phyloP scores from a whole-genome alignment of 92 coral and sea anemone species.

The Epizoanthus rinbou region DNA sequence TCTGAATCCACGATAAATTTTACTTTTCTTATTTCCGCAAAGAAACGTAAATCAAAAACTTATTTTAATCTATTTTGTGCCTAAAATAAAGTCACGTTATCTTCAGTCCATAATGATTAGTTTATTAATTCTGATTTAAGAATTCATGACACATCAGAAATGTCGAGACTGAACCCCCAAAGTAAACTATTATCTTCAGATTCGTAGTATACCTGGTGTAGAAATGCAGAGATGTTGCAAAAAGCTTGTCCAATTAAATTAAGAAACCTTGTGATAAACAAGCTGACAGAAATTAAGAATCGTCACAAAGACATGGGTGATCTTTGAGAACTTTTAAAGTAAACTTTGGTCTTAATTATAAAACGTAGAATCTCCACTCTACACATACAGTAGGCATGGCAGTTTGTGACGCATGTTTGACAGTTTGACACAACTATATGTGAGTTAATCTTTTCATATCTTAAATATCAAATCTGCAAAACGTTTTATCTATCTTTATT shows the following conservation, averaged over 20 bases:
- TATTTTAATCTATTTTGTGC: too few relatives aligned
- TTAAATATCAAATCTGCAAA: not conserved
- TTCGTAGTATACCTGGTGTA: not conserved
- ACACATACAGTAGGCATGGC: not conserved
- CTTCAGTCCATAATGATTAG: not conserved
- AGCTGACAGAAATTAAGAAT: not conserved
- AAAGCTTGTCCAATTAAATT: not conserved
- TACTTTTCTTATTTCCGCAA: slow-evolving; percentile 15
- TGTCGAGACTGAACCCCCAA: not conserved
- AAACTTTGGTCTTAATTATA: not conserved
- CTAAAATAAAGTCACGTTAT: too few relatives aligned
- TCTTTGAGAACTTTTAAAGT: not conserved
- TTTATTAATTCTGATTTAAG: not conserved
- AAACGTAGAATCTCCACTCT: not conserved
- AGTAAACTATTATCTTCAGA: not conserved
- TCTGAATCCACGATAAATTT: not conserved
- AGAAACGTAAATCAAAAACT: not conserved
- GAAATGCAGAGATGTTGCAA: not conserved
- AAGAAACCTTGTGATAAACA: not conserved
- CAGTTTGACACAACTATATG: too few relatives aligned
- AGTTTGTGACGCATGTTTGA: not conserved
- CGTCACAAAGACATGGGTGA: not conserved
- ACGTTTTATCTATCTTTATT: too few relatives aligned
- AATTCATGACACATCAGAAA: not conserved
- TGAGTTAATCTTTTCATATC: not conserved